These are phyloP conservation scores for Gallinago stenura DNA, from an alignment of 2,797 vertebrate genomes.

Conservation along the genomic window DNA sequence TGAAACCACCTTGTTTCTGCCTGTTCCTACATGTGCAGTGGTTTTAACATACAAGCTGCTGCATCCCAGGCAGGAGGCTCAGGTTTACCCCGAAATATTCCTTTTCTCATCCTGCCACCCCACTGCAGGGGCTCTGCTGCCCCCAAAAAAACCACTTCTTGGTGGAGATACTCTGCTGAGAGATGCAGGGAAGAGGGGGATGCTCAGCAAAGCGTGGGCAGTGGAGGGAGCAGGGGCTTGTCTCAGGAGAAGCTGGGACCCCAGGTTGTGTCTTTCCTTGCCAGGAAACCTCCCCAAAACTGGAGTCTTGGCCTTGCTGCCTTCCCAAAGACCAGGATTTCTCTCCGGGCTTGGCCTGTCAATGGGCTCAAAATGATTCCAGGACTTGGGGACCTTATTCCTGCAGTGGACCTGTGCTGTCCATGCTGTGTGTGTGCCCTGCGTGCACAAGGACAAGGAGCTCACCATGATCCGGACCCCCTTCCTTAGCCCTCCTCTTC, in stretches of 20 bases:
- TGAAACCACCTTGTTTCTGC: constrained; percentile 25
- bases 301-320: neutral
- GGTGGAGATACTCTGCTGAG: neutral
- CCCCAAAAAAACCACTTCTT: neutral
- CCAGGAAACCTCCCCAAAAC: neutral
- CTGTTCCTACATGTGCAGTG: neutral
- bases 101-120: constrained; percentile 44
- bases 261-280: rapidly evolving
- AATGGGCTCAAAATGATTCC: neutral
- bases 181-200: neutral
- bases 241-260: neutral
- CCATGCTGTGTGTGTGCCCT: neutral
- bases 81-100: constrained; percentile 41
- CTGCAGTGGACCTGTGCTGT: neutral
- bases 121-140: constrained; percentile 29
- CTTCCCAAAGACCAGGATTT: neutral
- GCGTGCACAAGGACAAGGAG: neutral
- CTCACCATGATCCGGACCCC: neutral
- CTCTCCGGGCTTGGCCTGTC: no score
- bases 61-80: constrained; percentile 32
- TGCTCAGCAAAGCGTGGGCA: neutral
- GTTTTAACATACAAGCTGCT: constrained; percentile 38
- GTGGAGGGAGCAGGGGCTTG: neutral
- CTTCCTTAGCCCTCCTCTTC: neutral
- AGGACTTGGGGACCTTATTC: neutral